Evolutionary conservation across 2,888 invertebrate species (phyloP), one percentile per base, ranked within the genome.

Genomic region (Petrolisthes manimaculis): DNA sequence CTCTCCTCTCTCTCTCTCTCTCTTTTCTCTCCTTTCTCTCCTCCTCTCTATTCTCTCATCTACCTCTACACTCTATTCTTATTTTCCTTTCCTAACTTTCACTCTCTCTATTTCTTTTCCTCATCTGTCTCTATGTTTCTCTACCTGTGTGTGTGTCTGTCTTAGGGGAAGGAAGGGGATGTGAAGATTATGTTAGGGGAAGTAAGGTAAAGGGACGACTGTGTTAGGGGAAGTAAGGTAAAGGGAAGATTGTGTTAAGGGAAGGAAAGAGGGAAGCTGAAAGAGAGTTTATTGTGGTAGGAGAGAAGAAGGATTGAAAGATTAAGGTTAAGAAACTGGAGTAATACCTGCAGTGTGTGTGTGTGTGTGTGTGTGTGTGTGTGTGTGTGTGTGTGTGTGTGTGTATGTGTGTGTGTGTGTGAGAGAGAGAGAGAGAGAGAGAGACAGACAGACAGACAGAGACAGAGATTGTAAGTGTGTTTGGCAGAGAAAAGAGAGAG

Each of bases 321-420:
- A 18, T 61, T 61, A 14, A 61, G 61, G 12, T 18, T 61, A 14
- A 61, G 61, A 3, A 61, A 18, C 9, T 61, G 18, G 9, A 14
- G 18, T 61, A 18, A 61, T 61, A 18, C 9, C 61, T 61, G 61
- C 3, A 61, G 61, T 18, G 18, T 61, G 61, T 14, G 12, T 61
- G 61, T 61, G 12, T 14, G 18, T 14, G 18, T 61, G 61, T 61
- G 61, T 61, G 61, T 61, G 61, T 75, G 75, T 61, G 61, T 61
- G 61, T 61, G 61, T 61, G 61, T 61, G 61, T 61, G 61, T 61
- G 61, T 61, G 61, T 61, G 61, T 61, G 61, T 61, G 61, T 61
- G 61, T 61, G 61, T 61, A 14, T 61, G 61, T 61, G 61, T 61
- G 61, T 61, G 61, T 61, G 61, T 61, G 61, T 61, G 61, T 61